Base-by-base conservation (phyloP, 2,888 invertebrate species). In the Acronicta alni region DNA sequence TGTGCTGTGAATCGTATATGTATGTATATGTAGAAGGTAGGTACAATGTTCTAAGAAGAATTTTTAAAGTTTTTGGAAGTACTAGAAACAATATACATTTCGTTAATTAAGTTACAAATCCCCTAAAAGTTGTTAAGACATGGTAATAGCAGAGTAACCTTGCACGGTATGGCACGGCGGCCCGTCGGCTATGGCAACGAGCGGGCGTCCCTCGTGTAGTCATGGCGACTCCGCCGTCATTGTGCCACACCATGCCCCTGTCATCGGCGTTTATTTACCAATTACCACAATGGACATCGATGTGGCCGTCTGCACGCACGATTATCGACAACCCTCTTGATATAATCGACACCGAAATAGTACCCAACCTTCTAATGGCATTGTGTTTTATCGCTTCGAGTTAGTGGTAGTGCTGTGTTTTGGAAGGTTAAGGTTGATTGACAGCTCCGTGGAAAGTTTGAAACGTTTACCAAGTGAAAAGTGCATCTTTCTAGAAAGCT, bases 251-350 rank as follows among this genome's bases (percentile, higher is more conserved):
- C 75, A 75, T 79, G 67, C 67, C 70, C 60, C 75, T 80, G 81
- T 84, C 82, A 81, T 67, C 70, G 64, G 61, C 82, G 84, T 89
- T 86, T 89, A 89, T 89, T 89, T 90, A 89, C 88, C 82, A 87
- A 88, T 87, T 82, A 87, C 79, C 79, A 77, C 80, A 82, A 80
- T 83, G 81, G 84, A 81, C 83, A 83, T 71, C 69, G 74, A 73
- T 68, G 80, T 78, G 80, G 77, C 67, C 49, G 78, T 78, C 84
- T 80, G 77, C 82, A 80, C 81, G 83, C 77, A 77, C 67, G 45
- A 53, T 49, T 64, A 78, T 77, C 75, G 71, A 77, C 76, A 68
- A 73, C 72, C 65, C 47, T 62, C 59, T 55, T 73, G 64, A 80
- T 83, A 79, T 73, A 63, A 72, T 77, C 75, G 66, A 48, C 59